Evolutionary conservation across 2,113 vertebrate species (phyloP), one percentile per base, ranked within the genome.

Genomic region (Vulpes vulpes): DNA sequence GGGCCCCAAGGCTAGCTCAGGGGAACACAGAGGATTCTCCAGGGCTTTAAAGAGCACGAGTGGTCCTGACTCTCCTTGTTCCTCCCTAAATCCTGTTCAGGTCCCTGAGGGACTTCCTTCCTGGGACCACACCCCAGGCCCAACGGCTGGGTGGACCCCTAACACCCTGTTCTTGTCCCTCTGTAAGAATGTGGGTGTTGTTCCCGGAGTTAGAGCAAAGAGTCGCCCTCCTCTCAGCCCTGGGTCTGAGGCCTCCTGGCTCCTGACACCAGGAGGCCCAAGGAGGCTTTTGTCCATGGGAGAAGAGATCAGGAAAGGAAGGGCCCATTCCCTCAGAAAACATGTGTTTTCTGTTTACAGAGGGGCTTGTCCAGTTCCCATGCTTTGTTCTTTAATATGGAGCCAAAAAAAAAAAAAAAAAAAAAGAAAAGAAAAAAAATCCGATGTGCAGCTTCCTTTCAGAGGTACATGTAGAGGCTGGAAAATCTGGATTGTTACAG

Each of bases 301-400:
- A 74, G 90, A 60, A 82, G 57, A 83, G 87, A 85, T 35, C 89
- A 73, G 94, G 64, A 82, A 92, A 93, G 92, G 87, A 90, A 95
- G 83, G 84, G 90, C 11, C 83, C 86, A 76, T 89, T 74, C 91
- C 80, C 51, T 88, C 51, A 89, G 94, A 76, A 96, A 94, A 95
- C 96, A 95, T 97, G 91, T 97, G 97, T 96, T 97, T 96, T 98
- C 82, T 98, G 97, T 97, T 98, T 95, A 97, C 53, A 95, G 86
- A 89, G 78, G 62, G 83, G 86, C 89, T 83, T 90, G 74, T 97
- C 95, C 96, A 89, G 89, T 91, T 95, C 91, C 91, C 96, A 94
- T 49, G 89, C 82, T 97, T 96, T 96, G 89, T 97, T 93, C 97
- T 97, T 97, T 97, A 93, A 97, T 94, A 96, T 25, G 55, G 71